Evolutionary conservation across 2,888 invertebrate genomes (phyloP).

Genomic region (Gandaritis pyraliata): DNA sequence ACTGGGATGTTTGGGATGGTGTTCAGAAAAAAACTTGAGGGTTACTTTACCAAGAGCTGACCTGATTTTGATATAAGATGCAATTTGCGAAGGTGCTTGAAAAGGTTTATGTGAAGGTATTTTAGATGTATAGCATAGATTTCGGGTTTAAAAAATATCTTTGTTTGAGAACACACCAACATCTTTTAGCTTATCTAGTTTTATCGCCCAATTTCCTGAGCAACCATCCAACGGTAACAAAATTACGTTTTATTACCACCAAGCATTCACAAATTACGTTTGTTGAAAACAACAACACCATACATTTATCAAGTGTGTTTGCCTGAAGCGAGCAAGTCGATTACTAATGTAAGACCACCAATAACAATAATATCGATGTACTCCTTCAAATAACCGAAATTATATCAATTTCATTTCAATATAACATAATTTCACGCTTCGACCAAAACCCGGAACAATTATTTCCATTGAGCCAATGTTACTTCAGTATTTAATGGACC

Average conservation of each 20-base stretch:
- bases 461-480: conserved; percentile 56
- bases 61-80: conserved; percentile 4
- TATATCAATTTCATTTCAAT: conserved; percentile 31
- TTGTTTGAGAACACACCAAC: not conserved
- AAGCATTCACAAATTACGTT: too few relatives aligned
- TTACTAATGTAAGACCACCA: conserved; percentile 1
- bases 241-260: too few relatives aligned
- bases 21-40: conserved; percentile 2
- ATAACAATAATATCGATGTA: conserved; percentile 13
- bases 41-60: not conserved
- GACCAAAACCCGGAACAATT: conserved; percentile 52
- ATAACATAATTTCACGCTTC: conserved; percentile 39
- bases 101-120: not conserved
- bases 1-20: conserved; percentile 19
- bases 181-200: not conserved
- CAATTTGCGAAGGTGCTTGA: not conserved
- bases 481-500: conserved; percentile 60
- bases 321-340: not conserved
- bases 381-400: conserved; percentile 22
- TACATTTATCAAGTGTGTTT: not conserved
- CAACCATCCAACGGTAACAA: too few relatives aligned
- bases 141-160: not conserved
- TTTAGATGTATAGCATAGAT: not conserved
- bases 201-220: too few relatives aligned
- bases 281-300: not conserved